Conservation (phyloP, 2,797 vertebrate species). For the Artibeus lituratus region DNA sequence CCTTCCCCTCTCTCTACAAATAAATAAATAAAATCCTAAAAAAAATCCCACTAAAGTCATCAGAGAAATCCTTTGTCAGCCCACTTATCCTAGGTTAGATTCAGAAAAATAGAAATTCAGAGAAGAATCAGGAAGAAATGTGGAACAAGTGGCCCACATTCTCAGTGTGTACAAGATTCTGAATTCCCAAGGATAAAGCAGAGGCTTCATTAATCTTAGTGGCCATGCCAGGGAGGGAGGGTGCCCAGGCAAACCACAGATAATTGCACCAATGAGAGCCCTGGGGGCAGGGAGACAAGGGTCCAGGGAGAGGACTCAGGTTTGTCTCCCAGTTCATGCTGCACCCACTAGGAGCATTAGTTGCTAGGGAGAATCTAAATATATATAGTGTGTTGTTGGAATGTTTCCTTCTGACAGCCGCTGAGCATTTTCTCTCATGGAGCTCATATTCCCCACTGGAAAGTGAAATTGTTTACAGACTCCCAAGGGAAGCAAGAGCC, state of each 20-base stretch:
- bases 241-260: background rate
- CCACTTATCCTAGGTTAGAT: background rate
- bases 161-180: background rate
- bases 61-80: background rate
- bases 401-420: background rate
- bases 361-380: slow-evolving; percentile 52
- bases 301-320: background rate
- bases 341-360: background rate
- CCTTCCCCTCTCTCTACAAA: too few species aligned
- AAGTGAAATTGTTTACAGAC: slow-evolving; percentile 56
- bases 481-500: slow-evolving; percentile 56
- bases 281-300: background rate
- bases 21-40: too few species aligned
- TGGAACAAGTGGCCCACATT: background rate
- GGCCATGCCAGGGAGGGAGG: background rate
- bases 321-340: background rate
- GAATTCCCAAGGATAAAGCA: background rate
- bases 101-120: background rate
- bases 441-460: slow-evolving; percentile 62
- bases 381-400: slow-evolving; percentile 28
- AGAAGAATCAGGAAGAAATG: background rate
- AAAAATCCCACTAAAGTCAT: background rate
- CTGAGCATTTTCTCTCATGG: slow-evolving; percentile 42
- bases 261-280: background rate
- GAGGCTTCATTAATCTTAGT: background rate